Conservation (phyloP, 2,113 vertebrate genomes). For the Odocoileus virginianus region DNA sequence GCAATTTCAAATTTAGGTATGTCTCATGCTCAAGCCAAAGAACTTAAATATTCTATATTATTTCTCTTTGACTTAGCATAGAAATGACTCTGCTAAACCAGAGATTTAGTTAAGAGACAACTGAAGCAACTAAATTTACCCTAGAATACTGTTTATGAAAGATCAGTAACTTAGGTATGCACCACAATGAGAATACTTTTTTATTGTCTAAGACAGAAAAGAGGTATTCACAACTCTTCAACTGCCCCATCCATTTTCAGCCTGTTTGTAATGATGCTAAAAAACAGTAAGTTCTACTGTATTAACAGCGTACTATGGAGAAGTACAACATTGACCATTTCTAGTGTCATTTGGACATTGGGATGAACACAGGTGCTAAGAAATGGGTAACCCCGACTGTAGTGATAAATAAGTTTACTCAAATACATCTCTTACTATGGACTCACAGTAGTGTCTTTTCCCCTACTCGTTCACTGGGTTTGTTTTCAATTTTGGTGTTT, state of each 20-base stretch:
- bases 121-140: background rate
- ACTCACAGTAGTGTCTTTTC: background rate
- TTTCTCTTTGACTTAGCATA: background rate
- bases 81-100: background rate
- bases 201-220: background rate
- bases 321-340: background rate
- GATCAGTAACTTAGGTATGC: background rate
- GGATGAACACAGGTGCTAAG: background rate
- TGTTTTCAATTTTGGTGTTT: background rate
- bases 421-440: background rate
- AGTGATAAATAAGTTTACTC: background rate
- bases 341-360: background rate
- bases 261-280: background rate
- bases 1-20: background rate
- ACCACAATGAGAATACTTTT: background rate
- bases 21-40: background rate
- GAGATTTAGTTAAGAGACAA: background rate
- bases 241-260: background rate
- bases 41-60: background rate
- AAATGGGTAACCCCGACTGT: background rate
- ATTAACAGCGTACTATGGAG: background rate
- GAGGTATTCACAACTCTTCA: background rate
- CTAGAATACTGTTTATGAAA: background rate
- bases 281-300: background rate
- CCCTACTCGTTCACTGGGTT: background rate